Base-by-base conservation (phyloP, 1,140 invertebrate genomes). In the Tetramorium alpestre region DNA sequence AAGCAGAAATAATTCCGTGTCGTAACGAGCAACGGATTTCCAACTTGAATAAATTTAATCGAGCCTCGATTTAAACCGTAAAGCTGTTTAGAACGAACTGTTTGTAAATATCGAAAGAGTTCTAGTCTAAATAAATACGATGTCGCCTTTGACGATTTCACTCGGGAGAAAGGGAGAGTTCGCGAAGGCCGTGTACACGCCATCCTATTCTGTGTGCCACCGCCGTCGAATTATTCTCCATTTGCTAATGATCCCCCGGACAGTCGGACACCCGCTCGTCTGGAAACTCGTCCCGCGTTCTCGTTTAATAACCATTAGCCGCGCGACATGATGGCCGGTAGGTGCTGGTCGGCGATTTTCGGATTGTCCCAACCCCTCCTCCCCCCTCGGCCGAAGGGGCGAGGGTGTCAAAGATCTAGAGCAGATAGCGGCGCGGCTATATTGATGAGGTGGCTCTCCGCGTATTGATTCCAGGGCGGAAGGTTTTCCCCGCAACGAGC, bases 221-320 rank as follows among this genome's bases (percentile, higher is more conserved):
- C 16, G 41, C 51, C 82, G 47, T 64, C 76, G 54, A 88, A 81
- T 88, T 70, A 60, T 81, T 67, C 75, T 89, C 65, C 78, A 85
- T 88, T 85, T 77, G 76, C 80, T 89, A 87, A 80, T 78, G 73
- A 78, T 65, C 33, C 11, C 41, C 65, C 58, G 38, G n/a, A 64
- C 56, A 51, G 25, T 73, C 44, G 33, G 38, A 69, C 47, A 56
- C 44, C 60, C 69, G 69, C 60, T 76, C 38, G 67, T 51, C 25
- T 60, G 58, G 70, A 85, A 75, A 56, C 69, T 86, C 75, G 70
- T 80, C 86, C 75, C 69, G 33, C 33, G 44, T 72, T 75, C 76
- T 67, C 82, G 86, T 93, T 93, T 94, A 94, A 94, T 93, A 93
- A 94, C 93, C 93, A 94, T 94, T 94, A 94, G 92, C 85, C 44